phyloP scores from a whole-genome alignment of 2,113 vertebrate species.

The Dipodomys ordii region DNA sequence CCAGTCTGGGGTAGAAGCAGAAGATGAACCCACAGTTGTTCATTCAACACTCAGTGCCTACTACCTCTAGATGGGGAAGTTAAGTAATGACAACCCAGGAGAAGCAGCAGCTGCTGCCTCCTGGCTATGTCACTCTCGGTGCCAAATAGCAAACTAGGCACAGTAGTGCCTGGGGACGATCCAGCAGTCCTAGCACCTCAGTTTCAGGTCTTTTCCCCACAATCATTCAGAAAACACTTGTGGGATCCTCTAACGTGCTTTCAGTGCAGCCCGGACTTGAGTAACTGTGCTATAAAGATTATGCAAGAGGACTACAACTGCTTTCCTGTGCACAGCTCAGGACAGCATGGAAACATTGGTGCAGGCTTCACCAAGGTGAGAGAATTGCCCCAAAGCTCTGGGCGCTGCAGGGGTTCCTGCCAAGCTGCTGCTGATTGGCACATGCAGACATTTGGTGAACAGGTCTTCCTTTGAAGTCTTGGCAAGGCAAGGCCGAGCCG shows the following conservation, averaged over 20 bases:
- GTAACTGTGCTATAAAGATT: constrained; percentile 72
- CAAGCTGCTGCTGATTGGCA: background rate
- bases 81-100: background rate
- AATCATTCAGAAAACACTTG: constrained; percentile 52
- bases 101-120: background rate
- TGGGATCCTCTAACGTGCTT: constrained; percentile 28
- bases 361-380: constrained; percentile 36
- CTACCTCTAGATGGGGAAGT: background rate
- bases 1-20: background rate
- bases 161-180: background rate
- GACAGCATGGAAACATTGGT: background rate
- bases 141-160: background rate
- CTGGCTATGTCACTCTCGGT: background rate
- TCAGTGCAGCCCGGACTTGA: constrained; percentile 70
- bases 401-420: background rate
- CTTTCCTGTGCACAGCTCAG: constrained; percentile 30
- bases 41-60: background rate
- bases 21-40: background rate
- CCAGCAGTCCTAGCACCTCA: background rate
- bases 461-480: constrained; percentile 58
- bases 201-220: background rate
- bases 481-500: background rate
- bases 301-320: constrained; percentile 71
- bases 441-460: constrained; percentile 34
- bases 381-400: fast-evolving